Percentiles rank a stretch among this genome's conserved stretches.
These are phyloP conservation scores for Molorchus minor DNA, from an alignment of 2,888 invertebrate genomes.

Conservation along the genomic window DNA sequence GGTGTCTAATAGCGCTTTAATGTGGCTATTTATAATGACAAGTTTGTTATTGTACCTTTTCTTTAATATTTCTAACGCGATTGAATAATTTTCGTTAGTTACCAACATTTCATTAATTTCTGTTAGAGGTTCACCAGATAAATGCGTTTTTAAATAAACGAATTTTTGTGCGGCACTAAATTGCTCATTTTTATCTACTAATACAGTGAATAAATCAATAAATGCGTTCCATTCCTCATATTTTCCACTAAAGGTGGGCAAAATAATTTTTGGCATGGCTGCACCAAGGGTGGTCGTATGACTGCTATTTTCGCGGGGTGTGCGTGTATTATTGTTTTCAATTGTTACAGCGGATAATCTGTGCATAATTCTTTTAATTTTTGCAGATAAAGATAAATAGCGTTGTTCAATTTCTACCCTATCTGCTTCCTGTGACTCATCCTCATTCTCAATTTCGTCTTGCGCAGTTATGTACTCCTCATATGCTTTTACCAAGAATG, in stretches of 20 bases:
- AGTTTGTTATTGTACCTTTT: conserved; percentile 10
- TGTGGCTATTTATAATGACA: conserved; percentile 13
- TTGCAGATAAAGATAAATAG: neutral
- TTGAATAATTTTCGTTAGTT: conserved; percentile 12
- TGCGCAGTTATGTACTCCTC: neutral
- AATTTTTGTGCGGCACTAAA: conserved; percentile 17
- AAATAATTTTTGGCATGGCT: conserved; percentile 9
- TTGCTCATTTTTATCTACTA: conserved; percentile 4
- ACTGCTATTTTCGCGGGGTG: no score
- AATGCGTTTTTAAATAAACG: conserved; percentile 12
- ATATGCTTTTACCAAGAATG: neutral
- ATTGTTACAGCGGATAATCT: neutral
- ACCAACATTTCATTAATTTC: conserved; percentile 7
- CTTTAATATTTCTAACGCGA: conserved; percentile 8
- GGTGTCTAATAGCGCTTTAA: conserved; percentile 3
- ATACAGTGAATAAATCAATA: conserved; percentile 13
- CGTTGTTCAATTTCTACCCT: neutral
- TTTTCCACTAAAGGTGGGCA: conserved; percentile 9
- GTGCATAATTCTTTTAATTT: neutral
- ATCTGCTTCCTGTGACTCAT: neutral
- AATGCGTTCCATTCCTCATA: conserved; percentile 18
- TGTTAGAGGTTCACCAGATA: conserved; percentile 8
- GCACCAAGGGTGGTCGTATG: no score
- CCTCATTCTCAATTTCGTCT: neutral
- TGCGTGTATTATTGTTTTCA: no score